These are phyloP conservation scores for Conops quadrifasciatus DNA, from an alignment of 2,888 invertebrate species.

Conservation along the genomic window DNA sequence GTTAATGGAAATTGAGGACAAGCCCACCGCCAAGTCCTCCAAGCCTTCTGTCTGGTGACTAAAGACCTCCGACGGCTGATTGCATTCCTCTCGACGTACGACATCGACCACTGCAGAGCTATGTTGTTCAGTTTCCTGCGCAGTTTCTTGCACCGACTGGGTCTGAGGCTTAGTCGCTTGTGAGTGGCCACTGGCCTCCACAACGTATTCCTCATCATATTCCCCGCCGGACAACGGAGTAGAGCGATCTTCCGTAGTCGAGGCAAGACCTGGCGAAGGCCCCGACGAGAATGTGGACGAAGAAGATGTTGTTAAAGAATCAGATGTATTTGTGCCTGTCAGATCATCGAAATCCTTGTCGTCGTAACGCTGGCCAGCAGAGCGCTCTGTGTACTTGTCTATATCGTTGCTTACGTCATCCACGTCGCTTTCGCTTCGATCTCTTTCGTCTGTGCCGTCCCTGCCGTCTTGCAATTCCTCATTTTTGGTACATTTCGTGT, in stretches of 20 bases:
- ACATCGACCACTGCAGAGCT: neutral
- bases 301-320: constrained; percentile 64
- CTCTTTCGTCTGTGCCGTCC: neutral
- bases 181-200: neutral
- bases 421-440: constrained; percentile 36
- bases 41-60: constrained; percentile 32
- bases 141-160: neutral
- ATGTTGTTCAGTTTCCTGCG: neutral
- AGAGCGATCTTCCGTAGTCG: constrained; percentile 54
- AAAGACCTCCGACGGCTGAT: neutral
- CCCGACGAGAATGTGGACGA: constrained; percentile 64
- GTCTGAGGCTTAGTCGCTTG: neutral
- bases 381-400: constrained; percentile 54
- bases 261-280: constrained; percentile 58
- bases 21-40: constrained; percentile 58
- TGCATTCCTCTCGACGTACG: neutral
- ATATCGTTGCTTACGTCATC: constrained; percentile 53
- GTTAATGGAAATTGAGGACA: constrained; percentile 62
- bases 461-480: neutral
- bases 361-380: constrained; percentile 24
- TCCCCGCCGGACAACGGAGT: constrained; percentile 41
- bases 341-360: constrained; percentile 41
- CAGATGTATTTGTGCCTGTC: constrained; percentile 51
- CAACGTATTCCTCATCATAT: constrained; percentile 24
- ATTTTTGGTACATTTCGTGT: neutral